Conservation (phyloP, 1,140 invertebrate genomes). For the Saccostrea echinata region DNA sequence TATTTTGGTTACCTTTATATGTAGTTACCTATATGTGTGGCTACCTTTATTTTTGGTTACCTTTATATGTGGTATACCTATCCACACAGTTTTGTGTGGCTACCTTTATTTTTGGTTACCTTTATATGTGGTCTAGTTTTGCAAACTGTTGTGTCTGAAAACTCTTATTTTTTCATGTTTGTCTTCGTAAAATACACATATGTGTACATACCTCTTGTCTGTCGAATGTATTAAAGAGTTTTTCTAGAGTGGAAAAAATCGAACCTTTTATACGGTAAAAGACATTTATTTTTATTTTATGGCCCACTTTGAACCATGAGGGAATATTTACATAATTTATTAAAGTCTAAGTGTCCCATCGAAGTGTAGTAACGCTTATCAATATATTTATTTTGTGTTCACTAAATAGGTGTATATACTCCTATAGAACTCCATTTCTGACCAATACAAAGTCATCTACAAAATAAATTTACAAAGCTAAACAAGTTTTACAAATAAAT, state of each 20-base stretch:
- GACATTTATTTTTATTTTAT: slow-evolving; percentile 19
- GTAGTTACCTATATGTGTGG: neutral
- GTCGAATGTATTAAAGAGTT: neutral
- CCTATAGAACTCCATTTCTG: slow-evolving; percentile 30
- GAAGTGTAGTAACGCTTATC: neutral
- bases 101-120: neutral
- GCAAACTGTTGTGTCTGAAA: slow-evolving; percentile 1
- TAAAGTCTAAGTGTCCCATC: neutral
- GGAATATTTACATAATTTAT: slow-evolving; percentile 33
- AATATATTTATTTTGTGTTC: slow-evolving; percentile 26
- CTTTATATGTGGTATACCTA: neutral
- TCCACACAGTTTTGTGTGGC: neutral
- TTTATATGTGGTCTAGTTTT: neutral
- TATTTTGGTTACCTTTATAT: neutral
- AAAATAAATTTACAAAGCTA: slow-evolving; percentile 2
- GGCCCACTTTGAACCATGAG: slow-evolving; percentile 24
- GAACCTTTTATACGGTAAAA: slow-evolving; percentile 3
- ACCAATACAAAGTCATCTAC: slow-evolving; percentile 26
- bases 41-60: neutral
- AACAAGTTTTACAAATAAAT: neutral
- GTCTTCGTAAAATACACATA: slow-evolving; percentile 7
- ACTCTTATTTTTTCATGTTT: neutral
- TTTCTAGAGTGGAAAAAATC: slow-evolving; percentile 6
- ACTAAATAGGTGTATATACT: slow-evolving; percentile 17
- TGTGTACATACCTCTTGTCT: neutral